Evolutionary conservation across 2,888 invertebrate genomes (phyloP), one percentile per base, ranked within the genome.

Genomic region (Empis livida): DNA sequence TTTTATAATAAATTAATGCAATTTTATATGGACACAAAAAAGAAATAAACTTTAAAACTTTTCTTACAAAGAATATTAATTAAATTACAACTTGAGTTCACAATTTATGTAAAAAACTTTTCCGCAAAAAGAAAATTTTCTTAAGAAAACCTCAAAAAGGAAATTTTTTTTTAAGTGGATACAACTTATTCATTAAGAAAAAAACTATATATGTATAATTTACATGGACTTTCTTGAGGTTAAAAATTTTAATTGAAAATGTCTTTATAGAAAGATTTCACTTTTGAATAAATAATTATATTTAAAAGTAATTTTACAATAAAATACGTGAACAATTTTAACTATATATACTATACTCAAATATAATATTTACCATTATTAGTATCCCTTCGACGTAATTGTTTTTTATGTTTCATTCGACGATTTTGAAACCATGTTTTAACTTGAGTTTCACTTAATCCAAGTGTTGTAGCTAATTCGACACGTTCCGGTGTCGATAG

Each of bases 341-440:
- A 16, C 38, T 39, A 23, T 47, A 32, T 44, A 48, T 8, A 20
- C 13, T 37, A n/a, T 2, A 5, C 9, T n/a, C 4, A 15, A 17
- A 10, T 17, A 15, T n/a, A n/a, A 23, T 27, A 57, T 63, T 62
- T 54, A 68, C 68, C 69, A 58, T 65, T 67, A 52, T 62, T 60
- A 44, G 63, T 60, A 49, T 69, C 68, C 43, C 68, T 57, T 46
- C 68, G 56, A 38, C 68, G 54, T 68, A 91, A 71, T 62, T 91
- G 90, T 61, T 93, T 93, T 75, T 93, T 93, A 67, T 93, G 91
- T 65, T 93, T 93, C 96, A 96, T 96, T 57, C 96, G 74, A 23
- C 95, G 73, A 71, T 96, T 96, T 72, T 96, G 95, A 71, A 96
- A 95, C 95, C 95, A 95, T 51, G 95, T 96, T 74, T 95, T 95